These are phyloP conservation scores for Maccullochella peelii DNA, from an alignment of 2,113 vertebrate species.

Conservation along the genomic window DNA sequence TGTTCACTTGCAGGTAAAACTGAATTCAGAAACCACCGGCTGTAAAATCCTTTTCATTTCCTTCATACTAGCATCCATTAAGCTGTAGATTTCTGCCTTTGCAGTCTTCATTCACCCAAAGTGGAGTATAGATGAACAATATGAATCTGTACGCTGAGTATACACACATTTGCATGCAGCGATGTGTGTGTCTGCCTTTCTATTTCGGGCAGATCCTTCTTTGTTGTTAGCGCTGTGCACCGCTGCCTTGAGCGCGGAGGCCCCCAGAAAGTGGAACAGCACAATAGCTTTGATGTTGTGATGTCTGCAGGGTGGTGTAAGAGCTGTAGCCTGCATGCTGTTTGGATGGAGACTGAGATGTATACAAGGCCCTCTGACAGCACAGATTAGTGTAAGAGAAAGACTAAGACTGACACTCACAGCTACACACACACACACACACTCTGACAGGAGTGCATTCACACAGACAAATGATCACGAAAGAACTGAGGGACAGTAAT, in stretches of 20 bases:
- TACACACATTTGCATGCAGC: conserved; percentile 40
- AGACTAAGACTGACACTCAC: conserved; percentile 10
- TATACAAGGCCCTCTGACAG: conserved; percentile 37
- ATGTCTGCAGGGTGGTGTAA: conserved; percentile 53
- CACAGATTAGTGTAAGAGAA: conserved; percentile 44
- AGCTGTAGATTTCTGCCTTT: too few relatives aligned
- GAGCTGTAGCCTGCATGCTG: conserved; percentile 29
- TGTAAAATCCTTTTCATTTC: not conserved
- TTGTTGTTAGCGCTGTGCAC: conserved; percentile 52
- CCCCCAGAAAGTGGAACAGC: conserved; percentile 69
- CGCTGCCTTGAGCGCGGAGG: conserved; percentile 62
- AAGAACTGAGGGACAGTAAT: not conserved
- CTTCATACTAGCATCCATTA: not conserved
- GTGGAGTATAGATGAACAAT: not conserved
- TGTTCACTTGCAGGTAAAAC: too few relatives aligned
- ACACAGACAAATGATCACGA: not conserved
- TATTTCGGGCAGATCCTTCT: conserved; percentile 61
- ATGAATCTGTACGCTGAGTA: conserved; percentile 15
- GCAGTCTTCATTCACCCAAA: not conserved
- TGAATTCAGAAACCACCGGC: not conserved
- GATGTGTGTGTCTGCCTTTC: conserved; percentile 20
- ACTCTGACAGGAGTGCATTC: not conserved
- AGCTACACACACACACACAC: not conserved
- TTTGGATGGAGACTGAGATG: conserved; percentile 24
- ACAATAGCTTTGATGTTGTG: conserved; percentile 67